A percentile compares a stretch with the other conserved stretches of the same genome.
Conservation (phyloP, 2,888 invertebrate genomes). For the Hypomecis atomaria region DNA sequence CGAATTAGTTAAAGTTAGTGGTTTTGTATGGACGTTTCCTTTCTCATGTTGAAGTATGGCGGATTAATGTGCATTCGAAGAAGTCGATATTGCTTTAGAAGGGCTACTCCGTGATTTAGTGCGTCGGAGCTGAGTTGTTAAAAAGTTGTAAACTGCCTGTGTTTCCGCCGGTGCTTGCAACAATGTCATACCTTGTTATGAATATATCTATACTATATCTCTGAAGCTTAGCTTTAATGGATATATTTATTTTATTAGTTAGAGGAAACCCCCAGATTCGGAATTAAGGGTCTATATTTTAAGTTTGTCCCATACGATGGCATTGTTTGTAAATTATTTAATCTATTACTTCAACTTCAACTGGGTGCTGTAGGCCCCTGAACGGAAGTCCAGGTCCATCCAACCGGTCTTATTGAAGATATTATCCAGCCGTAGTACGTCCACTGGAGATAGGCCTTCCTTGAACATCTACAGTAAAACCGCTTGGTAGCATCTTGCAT, state of each 20-base stretch:
- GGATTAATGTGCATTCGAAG: constrained; percentile 83
- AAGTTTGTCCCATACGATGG: too few relatives aligned
- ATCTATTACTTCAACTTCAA: too few relatives aligned
- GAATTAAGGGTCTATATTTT: too few relatives aligned
- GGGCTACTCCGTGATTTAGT: constrained; percentile 80
- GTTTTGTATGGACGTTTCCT: constrained; percentile 74
- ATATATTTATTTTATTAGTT: background rate
- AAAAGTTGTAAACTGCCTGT: constrained; percentile 83
- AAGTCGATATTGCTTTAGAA: constrained; percentile 82
- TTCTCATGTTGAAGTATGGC: constrained; percentile 79
- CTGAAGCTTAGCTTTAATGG: background rate
- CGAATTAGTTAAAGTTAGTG: constrained; percentile 63
- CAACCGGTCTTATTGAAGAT: too few relatives aligned
- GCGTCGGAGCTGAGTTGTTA: constrained; percentile 75
- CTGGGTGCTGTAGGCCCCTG: too few relatives aligned
- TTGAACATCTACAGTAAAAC: too few relatives aligned
- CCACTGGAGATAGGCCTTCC: too few relatives aligned
- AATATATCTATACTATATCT: background rate
- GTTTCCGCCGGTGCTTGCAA: constrained; percentile 77
- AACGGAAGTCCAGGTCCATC: too few relatives aligned
- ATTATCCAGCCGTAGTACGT: too few relatives aligned
- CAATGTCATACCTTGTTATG: constrained; percentile 57
- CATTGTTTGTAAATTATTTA: too few relatives aligned
- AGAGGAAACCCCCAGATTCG: too few relatives aligned
- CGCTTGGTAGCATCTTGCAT: too few relatives aligned